Percentiles rank a stretch among this genome's conserved stretches.
Conservation (phyloP, 2,113 vertebrate genomes). For the Benitochromis conjunctus region DNA sequence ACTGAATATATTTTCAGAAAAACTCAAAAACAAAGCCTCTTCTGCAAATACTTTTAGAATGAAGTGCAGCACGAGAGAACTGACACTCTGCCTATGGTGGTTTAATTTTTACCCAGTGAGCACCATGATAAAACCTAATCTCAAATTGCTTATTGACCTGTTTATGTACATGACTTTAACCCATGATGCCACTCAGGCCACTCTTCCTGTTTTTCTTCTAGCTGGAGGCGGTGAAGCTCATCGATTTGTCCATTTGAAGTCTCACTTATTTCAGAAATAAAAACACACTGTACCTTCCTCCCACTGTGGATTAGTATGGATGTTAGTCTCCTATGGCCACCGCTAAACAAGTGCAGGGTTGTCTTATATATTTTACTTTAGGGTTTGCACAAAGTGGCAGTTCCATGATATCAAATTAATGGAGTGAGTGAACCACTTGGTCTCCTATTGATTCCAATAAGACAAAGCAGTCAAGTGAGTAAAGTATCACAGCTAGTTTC, state of each 20-base stretch:
- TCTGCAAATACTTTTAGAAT: background rate
- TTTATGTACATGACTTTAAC: conserved; percentile 30
- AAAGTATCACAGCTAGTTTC: conserved; percentile 55
- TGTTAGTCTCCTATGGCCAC: background rate
- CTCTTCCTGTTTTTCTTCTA: background rate
- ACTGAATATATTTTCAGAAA: background rate
- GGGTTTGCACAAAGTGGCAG: conserved; percentile 36
- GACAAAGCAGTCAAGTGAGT: conserved; percentile 62
- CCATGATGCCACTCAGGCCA: conserved; percentile 19
- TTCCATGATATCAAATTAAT: conserved; percentile 68
- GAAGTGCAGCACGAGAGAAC: background rate
- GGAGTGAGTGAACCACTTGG: conserved; percentile 61
- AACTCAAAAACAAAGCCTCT: background rate
- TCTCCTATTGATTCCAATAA: conserved; percentile 72
- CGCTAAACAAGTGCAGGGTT: conserved; percentile 20
- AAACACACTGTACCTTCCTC: background rate
- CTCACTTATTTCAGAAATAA: conserved; percentile 29
- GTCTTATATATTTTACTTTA: conserved; percentile 35
- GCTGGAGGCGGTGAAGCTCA: background rate
- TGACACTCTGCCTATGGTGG: background rate
- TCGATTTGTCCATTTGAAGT: conserved; percentile 36
- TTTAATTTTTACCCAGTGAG: background rate
- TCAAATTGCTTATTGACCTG: conserved; percentile 64
- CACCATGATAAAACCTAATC: conserved; percentile 30
- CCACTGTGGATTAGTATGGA: conserved; percentile 2